Conservation (phyloP, 2,888 invertebrate genomes). For the Chaitophorus viminalis region DNA sequence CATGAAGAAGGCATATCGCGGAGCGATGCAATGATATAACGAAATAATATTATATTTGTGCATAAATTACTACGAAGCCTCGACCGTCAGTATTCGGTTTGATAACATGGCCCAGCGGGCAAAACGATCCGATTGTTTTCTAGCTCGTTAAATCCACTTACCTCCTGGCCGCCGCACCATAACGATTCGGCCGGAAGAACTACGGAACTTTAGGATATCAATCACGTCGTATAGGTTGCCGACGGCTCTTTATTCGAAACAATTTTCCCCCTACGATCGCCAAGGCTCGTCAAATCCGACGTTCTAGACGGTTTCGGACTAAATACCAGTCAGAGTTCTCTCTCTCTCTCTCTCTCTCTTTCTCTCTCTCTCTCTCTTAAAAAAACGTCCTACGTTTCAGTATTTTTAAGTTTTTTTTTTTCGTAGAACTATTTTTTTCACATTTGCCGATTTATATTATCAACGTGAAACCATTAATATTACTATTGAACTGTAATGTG, state of each 20-base stretch:
- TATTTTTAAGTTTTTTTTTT: too few relatives aligned
- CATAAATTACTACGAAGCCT: background rate
- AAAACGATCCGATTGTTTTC: background rate
- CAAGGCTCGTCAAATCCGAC: too few relatives aligned
- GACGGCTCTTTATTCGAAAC: background rate
- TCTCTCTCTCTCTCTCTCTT: too few relatives aligned
- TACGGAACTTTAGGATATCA: background rate
- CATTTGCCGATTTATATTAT: too few relatives aligned
- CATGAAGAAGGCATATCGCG: too few relatives aligned
- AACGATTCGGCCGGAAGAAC: background rate
- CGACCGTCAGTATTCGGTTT: background rate
- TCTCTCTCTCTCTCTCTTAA: too few relatives aligned
- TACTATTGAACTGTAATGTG: too few relatives aligned
- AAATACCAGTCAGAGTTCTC: too few relatives aligned
- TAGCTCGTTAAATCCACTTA: background rate
- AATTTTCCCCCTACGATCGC: background rate
- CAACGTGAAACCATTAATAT: too few relatives aligned
- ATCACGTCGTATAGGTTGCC: background rate
- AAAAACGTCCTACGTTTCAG: too few relatives aligned
- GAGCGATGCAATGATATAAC: background rate
- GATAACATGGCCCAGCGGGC: background rate
- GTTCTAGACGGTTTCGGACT: too few relatives aligned
- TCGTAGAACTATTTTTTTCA: background rate
- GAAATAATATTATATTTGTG: background rate
- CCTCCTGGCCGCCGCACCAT: background rate